Conservation (phyloP, 1,140 invertebrate species). For the Neodiprion lecontei region DNA sequence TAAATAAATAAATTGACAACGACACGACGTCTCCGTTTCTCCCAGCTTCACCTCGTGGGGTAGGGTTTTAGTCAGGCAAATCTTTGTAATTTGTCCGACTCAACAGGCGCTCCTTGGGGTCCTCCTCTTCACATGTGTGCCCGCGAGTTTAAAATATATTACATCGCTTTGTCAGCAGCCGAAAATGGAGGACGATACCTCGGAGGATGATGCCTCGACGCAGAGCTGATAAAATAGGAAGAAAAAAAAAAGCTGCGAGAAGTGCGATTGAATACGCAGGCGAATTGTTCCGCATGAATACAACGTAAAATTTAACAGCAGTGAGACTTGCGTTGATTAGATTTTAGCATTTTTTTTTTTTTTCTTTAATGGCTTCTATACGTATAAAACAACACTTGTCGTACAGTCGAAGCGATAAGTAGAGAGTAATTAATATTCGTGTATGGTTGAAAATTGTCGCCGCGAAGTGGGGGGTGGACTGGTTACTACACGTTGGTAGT, state of each 20-base stretch:
- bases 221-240: too few species aligned
- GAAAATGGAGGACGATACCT: too few species aligned
- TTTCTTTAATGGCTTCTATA: too few species aligned
- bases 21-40: background rate
- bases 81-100: slow-evolving; percentile 3
- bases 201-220: too few species aligned
- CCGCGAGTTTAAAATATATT: background rate
- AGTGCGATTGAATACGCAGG: too few species aligned
- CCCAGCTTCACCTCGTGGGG: too few species aligned
- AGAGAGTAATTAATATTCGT: too few species aligned
- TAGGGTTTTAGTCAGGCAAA: background rate
- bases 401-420: too few species aligned
- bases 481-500: background rate
- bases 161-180: background rate
- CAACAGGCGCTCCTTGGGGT: background rate
- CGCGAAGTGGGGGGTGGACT: background rate
- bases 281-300: background rate
- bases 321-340: background rate
- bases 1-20: background rate
- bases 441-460: too few species aligned
- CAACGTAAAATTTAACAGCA: background rate
- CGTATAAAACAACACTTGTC: too few species aligned
- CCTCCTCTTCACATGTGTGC: background rate
- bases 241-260: too few species aligned
- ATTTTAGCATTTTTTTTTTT: background rate